Conservation (phyloP, 53 echinoderm and acorn worm genomes). For the Echinometra lucunter region DNA sequence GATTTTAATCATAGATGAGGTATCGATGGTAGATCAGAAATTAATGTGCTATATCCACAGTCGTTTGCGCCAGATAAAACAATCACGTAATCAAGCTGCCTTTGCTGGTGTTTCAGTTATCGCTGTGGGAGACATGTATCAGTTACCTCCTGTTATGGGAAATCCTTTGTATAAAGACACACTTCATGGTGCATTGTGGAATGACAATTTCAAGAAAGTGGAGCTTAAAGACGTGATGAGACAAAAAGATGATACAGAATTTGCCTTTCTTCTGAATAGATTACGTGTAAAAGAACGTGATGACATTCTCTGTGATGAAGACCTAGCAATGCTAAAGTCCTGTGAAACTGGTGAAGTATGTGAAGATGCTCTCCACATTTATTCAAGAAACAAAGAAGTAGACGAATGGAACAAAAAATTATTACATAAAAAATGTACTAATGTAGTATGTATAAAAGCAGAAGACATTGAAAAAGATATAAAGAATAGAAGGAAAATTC, state of each 20-base stretch:
- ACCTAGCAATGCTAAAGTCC: slow-evolving; percentile 57
- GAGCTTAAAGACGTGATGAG: slow-evolving; percentile 80
- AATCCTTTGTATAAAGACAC: slow-evolving; percentile 61
- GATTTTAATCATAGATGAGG: slow-evolving; percentile 84
- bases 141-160: slow-evolving; percentile 78
- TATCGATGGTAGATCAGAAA: slow-evolving; percentile 83
- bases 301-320: slow-evolving; percentile 59
- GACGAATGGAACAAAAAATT: slow-evolving; percentile 72
- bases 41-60: slow-evolving; percentile 76
- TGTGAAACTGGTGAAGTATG: slow-evolving; percentile 58
- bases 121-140: slow-evolving; percentile 83
- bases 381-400: slow-evolving; percentile 70
- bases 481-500: slow-evolving; percentile 3
- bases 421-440: slow-evolving; percentile 64
- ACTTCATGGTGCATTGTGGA: slow-evolving; percentile 66
- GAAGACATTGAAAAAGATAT: slow-evolving; percentile 50
- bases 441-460: slow-evolving; percentile 68
- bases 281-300: slow-evolving; percentile 58
- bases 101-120: slow-evolving; percentile 80
- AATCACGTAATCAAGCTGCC: slow-evolving; percentile 35
- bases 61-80: slow-evolving; percentile 77
- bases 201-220: slow-evolving; percentile 68
- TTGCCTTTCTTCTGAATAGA: slow-evolving; percentile 72
- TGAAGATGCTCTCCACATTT: slow-evolving; percentile 74
- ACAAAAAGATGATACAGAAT: slow-evolving; percentile 78